phyloP scores from a whole-genome alignment of 2,888 invertebrate genomes.

The Drosophila prostipennis region DNA sequence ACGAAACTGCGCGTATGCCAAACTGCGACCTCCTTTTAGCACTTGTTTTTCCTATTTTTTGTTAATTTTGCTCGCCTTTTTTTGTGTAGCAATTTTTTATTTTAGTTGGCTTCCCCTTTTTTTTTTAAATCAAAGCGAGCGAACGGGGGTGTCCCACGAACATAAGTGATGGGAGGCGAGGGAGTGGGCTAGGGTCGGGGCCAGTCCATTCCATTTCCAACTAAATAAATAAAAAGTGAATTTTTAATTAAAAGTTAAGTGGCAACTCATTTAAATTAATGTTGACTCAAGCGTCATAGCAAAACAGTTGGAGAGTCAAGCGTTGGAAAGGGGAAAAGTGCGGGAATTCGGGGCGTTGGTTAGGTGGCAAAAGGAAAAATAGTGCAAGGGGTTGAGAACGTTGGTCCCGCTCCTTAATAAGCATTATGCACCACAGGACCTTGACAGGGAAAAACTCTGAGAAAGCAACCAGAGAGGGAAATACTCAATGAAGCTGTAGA shows the following conservation, averaged over 20 bases:
- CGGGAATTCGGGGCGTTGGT: constrained; percentile 5
- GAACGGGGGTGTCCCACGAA: constrained; percentile 27
- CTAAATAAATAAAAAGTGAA: constrained; percentile 80
- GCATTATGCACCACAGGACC: constrained; percentile 36
- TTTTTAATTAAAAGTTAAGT: constrained; percentile 82
- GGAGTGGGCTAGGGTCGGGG: constrained; percentile 15
- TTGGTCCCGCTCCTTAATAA: constrained; percentile 30
- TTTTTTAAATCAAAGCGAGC: constrained; percentile 72
- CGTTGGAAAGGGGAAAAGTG: constrained; percentile 21
- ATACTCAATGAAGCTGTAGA: not conserved
- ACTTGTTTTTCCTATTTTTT: constrained; percentile 17
- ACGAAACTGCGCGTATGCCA: constrained; percentile 46
- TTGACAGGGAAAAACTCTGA: constrained; percentile 4
- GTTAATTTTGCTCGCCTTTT: constrained; percentile 12
- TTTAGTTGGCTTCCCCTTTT: constrained; percentile 68
- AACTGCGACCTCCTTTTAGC: constrained; percentile 34
- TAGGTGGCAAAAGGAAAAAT: constrained; percentile 5
- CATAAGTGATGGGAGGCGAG: constrained; percentile 48
- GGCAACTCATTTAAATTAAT: constrained; percentile 82
- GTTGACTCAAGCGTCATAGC: constrained; percentile 81
- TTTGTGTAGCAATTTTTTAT: constrained; percentile 55
- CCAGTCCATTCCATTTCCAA: constrained; percentile 72
- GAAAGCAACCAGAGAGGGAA: not conserved
- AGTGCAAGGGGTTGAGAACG: constrained; percentile 13
- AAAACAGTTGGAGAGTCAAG: constrained; percentile 67